Evolutionary conservation across 2,113 vertebrate genomes (phyloP), one percentile per base, ranked within the genome.

Genomic region (Chaetura pelagica): DNA sequence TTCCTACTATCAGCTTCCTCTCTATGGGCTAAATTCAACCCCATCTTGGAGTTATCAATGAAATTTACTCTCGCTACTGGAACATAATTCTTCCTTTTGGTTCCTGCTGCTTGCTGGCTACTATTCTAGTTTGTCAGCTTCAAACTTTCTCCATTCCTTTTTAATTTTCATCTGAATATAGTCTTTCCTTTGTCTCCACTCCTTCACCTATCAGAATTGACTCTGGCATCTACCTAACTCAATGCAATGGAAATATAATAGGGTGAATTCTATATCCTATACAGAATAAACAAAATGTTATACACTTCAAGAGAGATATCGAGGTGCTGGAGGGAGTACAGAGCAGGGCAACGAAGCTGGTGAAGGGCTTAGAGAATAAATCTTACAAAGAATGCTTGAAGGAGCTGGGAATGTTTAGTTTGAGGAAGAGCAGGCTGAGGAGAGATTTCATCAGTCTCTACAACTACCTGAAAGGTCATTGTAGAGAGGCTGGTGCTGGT

Each of bases 181-280:
- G 92, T 63, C 10, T 51, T 66, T 61, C 23, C 10, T 92, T 90
- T 91, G 61, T 72, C 69, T 89, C 34, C 29, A n/a, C 34, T 87
- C 46, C 73, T 82, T 87, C 80, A 89, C 57, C 52, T 82, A 72
- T 76, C 64, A 91, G 44, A 94, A 90, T 8, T 69, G 54, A 92
- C 87, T 81, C 44, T 63, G n/a, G 12, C 79, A 87, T 46, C 90
- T 93, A 38, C 12, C 6, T 40, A 81, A 91, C 49, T 87, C 82
- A 91, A 76, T 55, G 67, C 46, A 73, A 52, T 64, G 49, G 69
- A 93, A 89, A 78, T 44, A 55, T 3, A 81, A n/a, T 40, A 68
- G 32, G 15, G 16, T n/a, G 14, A 29, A 75, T 82, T 79, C 54
- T 54, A 55, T 52, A 87, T 14, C 26, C 68, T 79, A 29, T 32